A percentile compares a stretch with the other conserved stretches of the same genome.
Evolutionary conservation across 2,888 invertebrate genomes (phyloP).

Genomic region (Osedax fenrisi): DNA sequence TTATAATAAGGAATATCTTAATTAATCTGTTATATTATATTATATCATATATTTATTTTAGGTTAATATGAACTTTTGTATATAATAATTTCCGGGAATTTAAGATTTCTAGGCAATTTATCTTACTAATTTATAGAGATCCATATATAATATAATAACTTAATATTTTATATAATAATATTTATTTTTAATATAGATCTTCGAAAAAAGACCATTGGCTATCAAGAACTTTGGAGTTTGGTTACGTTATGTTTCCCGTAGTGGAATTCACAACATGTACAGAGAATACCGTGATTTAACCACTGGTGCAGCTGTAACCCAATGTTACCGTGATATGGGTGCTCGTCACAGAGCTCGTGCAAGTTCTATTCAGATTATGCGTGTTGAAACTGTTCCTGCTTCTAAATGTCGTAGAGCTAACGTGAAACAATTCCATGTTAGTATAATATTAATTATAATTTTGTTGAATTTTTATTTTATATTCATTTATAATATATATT

Average conservation of each 20-base stretch:
- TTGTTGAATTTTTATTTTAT: neutral
- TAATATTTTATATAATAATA: neutral
- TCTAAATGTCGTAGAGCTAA: slow-evolving; percentile 78
- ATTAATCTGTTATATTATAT: too few species aligned
- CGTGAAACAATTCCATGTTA: slow-evolving; percentile 89
- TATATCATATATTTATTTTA: too few species aligned
- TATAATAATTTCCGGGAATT: too few species aligned
- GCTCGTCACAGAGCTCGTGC: slow-evolving; percentile 94
- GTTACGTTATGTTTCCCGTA: slow-evolving; percentile 94
- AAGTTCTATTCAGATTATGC: slow-evolving; percentile 92
- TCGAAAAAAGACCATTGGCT: slow-evolving; percentile 79
- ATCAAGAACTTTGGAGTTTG: slow-evolving; percentile 99
- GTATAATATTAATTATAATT: slow-evolving; percentile 32
- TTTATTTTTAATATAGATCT: slow-evolving; percentile 54
- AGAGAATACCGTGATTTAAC: slow-evolving; percentile 87
- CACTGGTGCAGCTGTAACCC: slow-evolving; percentile 88
- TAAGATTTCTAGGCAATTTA: too few species aligned
- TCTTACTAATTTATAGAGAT: too few species aligned
- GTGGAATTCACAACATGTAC: slow-evolving; percentile 99
- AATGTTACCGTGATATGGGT: slow-evolving; percentile 96
- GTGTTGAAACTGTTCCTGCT: slow-evolving; percentile 81
- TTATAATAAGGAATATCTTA: too few species aligned
- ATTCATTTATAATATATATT: neutral
- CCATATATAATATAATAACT: neutral
- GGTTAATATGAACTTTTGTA: too few species aligned